Base-by-base conservation (phyloP, 1,140 invertebrate species). In the Cardiocondyla obscurior region DNA sequence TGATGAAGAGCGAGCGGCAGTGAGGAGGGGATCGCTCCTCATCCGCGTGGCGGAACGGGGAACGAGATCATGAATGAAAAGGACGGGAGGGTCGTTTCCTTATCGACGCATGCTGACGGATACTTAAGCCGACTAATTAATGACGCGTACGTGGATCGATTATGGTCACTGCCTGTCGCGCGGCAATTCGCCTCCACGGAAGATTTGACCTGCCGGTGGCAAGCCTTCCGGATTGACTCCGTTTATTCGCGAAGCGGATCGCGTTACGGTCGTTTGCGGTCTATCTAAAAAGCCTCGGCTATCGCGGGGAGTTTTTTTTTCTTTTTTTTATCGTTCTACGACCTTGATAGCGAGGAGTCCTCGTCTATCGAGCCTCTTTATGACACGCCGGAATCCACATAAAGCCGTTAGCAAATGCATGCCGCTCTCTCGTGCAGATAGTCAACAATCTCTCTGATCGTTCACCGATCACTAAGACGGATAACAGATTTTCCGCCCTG, bases 41-140 rank as follows among this genome's bases (percentile, higher is more conserved):
- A n/a, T 30, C 42, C 28, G 28, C 30, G 46, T 10, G 39, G 16
- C 39, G 74, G 22, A 64, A 44, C n/a, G 58, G 16, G 14, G 65
- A 14, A 1, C 12, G 44, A n/a, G 53, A 42, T 77, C 25, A 79
- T 55, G 74, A 69, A 79, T 79, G 74, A 79, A 79, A 79, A 67
- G 62, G 22, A 53, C 53, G 62, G 74, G 74, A 69, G 74, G 74
- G 74, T 79, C 62, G 74, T 79, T 79, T 79, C 74, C 74, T 79
- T 79, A 79, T 79, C 74, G 74, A 79, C 46, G 74, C 74, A 67
- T 22, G 74, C 74, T 79, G 74, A 79, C 74, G 74, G 62, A 79
- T 79, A 79, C 74, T 79, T 79, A 79, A 79, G 74, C 62, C 46
- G 49, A 46, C 62, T 79, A 79, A 79, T 79, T 79, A 79, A 79